phyloP scores from a whole-genome alignment of 2,888 invertebrate genomes.

The Chromoteleia sp. region DNA sequence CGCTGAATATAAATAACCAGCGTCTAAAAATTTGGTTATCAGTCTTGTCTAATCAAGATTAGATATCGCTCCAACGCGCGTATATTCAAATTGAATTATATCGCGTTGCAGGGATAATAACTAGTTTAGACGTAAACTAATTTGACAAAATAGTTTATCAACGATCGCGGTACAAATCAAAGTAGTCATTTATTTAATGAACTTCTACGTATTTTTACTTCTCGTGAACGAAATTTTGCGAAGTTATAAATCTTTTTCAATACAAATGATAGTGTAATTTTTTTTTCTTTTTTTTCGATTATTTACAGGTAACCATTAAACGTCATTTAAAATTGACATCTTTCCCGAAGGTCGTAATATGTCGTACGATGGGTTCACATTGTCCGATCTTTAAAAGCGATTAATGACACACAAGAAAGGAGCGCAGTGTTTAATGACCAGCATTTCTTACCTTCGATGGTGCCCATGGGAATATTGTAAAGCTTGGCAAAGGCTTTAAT shows the following conservation, averaged over 20 bases:
- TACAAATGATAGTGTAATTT: too few species aligned
- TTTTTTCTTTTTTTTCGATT: too few species aligned
- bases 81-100: conserved; percentile 45
- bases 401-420: conserved; percentile 56
- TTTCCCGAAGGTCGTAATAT: conserved; percentile 16
- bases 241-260: neutral
- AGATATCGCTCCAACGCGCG: conserved; percentile 27
- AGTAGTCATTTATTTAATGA: conserved; percentile 4
- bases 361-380: conserved; percentile 4
- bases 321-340: conserved; percentile 47
- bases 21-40: conserved; percentile 51
- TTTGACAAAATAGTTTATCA: conserved; percentile 21
- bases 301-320: neutral
- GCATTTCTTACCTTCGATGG: conserved; percentile 51
- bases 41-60: conserved; percentile 49
- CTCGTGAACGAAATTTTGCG: neutral
- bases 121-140: neutral
- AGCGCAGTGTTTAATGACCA: conserved; percentile 49
- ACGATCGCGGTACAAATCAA: conserved; percentile 9
- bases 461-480: conserved; percentile 62
- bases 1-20: conserved; percentile 61
- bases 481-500: conserved; percentile 58
- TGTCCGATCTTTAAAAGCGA: conserved; percentile 46
- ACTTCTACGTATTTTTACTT: neutral
- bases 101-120: neutral